Evolutionary conservation across 2,797 vertebrate species (phyloP).

Genomic region (Masticophis lateralis): DNA sequence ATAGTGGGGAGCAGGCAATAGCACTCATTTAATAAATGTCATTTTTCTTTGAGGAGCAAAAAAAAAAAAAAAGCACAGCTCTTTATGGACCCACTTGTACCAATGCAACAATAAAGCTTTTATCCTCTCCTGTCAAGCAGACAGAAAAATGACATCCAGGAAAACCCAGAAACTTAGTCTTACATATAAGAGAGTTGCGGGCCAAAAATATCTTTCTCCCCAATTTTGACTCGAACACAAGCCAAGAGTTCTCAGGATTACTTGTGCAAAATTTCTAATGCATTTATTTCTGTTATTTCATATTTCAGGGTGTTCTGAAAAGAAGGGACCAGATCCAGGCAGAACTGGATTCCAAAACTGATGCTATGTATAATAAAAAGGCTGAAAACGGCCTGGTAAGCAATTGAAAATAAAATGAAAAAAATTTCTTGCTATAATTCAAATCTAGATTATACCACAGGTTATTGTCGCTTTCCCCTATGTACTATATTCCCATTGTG

Average conservation of each 20-base stretch:
- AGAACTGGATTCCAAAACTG: conserved; percentile 85
- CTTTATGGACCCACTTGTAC: background rate
- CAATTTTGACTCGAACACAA: background rate
- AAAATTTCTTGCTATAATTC: background rate
- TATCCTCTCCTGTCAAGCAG: conserved; percentile 4
- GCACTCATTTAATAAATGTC: background rate
- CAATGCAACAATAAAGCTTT: background rate
- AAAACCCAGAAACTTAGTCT: background rate
- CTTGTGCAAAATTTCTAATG: background rate
- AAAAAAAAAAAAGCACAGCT: background rate
- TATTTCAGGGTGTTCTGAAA: conserved; percentile 83
- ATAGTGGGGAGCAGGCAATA: background rate
- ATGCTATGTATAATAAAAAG: conserved; percentile 79
- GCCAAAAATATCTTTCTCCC: background rate
- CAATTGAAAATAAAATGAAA: background rate
- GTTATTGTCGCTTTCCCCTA: background rate
- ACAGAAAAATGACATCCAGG: background rate
- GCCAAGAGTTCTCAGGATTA: background rate
- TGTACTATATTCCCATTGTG: background rate
- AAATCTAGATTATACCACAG: background rate
- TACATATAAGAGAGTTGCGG: background rate
- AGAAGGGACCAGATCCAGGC: conserved; percentile 94
- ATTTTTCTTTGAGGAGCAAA: conserved; percentile 1
- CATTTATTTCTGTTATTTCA: conserved; percentile 23
- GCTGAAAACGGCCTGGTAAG: conserved; percentile 80